Conservation (phyloP, 1,140 invertebrate species). For the Eulimnadia texana region DNA sequence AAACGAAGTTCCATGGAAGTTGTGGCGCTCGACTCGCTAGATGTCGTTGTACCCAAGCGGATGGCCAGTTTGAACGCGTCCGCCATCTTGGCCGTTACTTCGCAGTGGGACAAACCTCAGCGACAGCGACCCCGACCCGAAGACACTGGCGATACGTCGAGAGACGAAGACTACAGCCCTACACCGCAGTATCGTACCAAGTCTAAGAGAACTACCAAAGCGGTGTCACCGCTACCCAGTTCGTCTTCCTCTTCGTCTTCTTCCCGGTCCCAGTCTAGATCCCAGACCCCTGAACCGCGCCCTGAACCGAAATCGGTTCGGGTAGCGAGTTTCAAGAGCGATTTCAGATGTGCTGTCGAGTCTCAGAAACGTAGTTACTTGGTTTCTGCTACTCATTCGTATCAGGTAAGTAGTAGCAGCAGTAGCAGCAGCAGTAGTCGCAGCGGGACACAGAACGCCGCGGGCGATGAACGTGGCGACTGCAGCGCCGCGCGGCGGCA, state of each 20-base stretch:
- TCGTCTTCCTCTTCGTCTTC: neutral
- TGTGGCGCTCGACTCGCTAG: constrained; percentile 26
- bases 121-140: neutral
- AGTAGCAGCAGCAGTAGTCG: neutral
- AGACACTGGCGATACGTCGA: neutral
- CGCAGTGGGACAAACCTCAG: neutral
- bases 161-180: neutral
- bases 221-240: neutral
- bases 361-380: no score
- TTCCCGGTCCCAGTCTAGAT: no score
- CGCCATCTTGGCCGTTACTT: constrained; percentile 64
- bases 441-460: no score
- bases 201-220: neutral
- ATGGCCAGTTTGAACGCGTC: constrained; percentile 88
- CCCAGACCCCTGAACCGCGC: no score
- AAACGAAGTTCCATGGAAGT: constrained; percentile 19
- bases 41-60: constrained; percentile 66
- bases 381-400: neutral
- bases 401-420: neutral
- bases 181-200: neutral
- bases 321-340: neutral
- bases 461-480: no score
- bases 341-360: neutral
- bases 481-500: neutral
- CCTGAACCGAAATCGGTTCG: no score